Conservation (phyloP, 2,797 vertebrate species). For the Acrossocheilus fasciatus region DNA sequence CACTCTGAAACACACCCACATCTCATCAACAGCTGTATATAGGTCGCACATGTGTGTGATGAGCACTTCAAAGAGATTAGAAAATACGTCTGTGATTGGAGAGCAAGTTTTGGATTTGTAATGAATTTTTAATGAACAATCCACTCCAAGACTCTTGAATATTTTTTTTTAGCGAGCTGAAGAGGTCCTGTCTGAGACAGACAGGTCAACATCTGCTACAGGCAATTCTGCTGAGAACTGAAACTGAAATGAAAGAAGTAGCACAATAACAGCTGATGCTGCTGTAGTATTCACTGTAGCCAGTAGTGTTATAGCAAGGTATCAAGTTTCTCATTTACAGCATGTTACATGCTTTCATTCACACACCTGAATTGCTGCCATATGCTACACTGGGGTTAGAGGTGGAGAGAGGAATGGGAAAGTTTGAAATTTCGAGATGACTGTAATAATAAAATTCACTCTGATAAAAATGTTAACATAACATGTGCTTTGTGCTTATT, state of each 20-base stretch:
- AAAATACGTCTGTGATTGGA: slow-evolving; percentile 1
- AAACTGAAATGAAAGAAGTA: neutral
- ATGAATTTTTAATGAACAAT: slow-evolving; percentile 14
- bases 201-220: slow-evolving; percentile 10
- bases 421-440: neutral
- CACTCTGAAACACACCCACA: neutral
- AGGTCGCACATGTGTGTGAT: neutral
- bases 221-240: neutral
- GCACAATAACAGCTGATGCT: neutral
- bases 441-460: neutral
- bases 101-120: neutral
- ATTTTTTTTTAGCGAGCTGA: neutral
- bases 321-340: slow-evolving; percentile 6
- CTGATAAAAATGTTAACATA: neutral
- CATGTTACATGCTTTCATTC: neutral
- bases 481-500: neutral
- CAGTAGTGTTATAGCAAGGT: neutral
- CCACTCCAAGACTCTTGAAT: slow-evolving; percentile 2
- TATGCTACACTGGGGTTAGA: neutral
- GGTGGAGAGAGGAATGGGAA: neutral
- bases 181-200: neutral
- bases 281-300: slow-evolving; percentile 5
- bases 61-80: neutral
- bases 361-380: neutral
- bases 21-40: slow-evolving; percentile 20